These are phyloP conservation scores for Cantharis nigra DNA, from an alignment of 2,888 invertebrate genomes.

Conservation along the genomic window DNA sequence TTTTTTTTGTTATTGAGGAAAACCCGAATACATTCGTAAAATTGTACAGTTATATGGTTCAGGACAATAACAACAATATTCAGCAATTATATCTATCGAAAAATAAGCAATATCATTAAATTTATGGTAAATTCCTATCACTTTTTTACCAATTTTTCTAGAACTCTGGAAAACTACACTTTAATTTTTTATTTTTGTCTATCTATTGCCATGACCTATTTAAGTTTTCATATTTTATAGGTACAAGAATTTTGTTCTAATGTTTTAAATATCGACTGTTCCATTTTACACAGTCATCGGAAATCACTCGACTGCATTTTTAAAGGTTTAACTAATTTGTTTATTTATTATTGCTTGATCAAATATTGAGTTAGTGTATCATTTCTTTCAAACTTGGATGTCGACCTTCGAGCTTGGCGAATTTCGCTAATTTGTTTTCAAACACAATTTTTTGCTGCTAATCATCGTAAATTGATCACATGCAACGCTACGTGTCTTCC, in stretches of 20 bases:
- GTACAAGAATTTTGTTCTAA: no score
- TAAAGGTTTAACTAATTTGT: neutral
- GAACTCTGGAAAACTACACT: no score
- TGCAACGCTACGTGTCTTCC: neutral
- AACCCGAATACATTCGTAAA: no score
- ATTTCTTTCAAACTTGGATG: neutral
- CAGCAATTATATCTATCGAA: neutral
- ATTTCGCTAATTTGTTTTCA: neutral
- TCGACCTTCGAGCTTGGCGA: neutral
- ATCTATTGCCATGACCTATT: no score
- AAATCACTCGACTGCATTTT: neutral
- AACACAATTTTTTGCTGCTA: neutral
- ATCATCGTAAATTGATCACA: neutral
- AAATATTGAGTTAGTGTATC: neutral
- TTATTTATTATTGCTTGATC: neutral
- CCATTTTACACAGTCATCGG: neutral
- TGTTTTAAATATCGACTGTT: neutral
- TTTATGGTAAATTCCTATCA: no score
- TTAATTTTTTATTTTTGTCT: no score
- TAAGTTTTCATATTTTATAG: no score
- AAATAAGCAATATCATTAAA: no score
- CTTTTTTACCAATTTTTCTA: no score
- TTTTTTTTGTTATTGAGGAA: no score
- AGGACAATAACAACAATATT: neutral
- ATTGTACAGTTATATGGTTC: neutral